These are phyloP conservation scores for Hoplostethus atlanticus DNA, from an alignment of 2,797 vertebrate genomes.

Conservation along the genomic window DNA sequence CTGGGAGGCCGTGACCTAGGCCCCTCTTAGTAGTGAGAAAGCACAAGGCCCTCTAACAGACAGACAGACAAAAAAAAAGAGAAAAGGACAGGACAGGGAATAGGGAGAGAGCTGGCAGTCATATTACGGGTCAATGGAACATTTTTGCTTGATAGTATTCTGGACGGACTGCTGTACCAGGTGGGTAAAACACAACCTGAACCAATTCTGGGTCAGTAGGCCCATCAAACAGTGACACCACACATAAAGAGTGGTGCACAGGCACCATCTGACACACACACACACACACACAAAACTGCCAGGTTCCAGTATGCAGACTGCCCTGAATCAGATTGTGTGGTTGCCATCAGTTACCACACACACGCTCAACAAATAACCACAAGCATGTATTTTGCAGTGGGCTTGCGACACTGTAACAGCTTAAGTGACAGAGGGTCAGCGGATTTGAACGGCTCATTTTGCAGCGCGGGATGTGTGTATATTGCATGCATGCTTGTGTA, in stretches of 20 bases:
- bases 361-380: neutral
- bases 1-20: conserved; percentile 51
- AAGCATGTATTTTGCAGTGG: conserved; percentile 24
- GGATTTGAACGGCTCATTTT: conserved; percentile 19
- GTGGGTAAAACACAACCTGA: conserved; percentile 46
- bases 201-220: conserved; percentile 57
- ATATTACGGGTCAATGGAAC: conserved; percentile 51
- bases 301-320: conserved; percentile 1
- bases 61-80: conserved; percentile 28
- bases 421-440: conserved; percentile 30
- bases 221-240: conserved; percentile 49
- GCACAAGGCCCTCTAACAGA: conserved; percentile 19
- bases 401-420: neutral
- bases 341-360: conserved; percentile 24
- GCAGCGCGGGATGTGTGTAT: neutral
- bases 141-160: conserved; percentile 49
- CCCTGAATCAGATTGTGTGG: conserved; percentile 1
- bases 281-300: conserved; percentile 18
- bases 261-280: conserved; percentile 29
- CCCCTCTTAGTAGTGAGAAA: conserved; percentile 34
- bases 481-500: neutral
- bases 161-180: conserved; percentile 24
- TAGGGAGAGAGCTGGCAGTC: conserved; percentile 36
- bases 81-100: conserved; percentile 8
- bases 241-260: conserved; percentile 19